These are phyloP conservation scores for Latheticus oryzae DNA, from an alignment of 2,888 invertebrate genomes.

Conservation along the genomic window DNA sequence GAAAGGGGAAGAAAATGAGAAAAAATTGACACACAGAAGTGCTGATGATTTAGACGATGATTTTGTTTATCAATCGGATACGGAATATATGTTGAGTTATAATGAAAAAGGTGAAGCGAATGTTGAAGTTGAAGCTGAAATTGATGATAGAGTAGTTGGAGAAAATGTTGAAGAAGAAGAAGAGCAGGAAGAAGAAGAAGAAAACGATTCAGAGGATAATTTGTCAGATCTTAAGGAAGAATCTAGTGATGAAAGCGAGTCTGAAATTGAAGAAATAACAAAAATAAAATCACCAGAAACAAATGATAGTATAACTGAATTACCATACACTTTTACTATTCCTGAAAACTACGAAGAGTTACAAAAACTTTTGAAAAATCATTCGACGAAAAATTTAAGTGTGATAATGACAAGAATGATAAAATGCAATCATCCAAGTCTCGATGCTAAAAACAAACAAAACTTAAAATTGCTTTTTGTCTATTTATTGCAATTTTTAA, in stretches of 20 bases:
- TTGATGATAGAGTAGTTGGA: conserved; percentile 55
- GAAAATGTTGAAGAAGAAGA: conserved; percentile 47
- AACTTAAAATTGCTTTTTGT: conserved; percentile 80
- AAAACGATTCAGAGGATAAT: conserved; percentile 57
- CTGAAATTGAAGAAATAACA: conserved; percentile 25
- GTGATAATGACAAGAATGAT: conserved; percentile 84
- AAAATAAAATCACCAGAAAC: too few relatives aligned
- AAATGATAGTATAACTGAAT: conserved; percentile 68
- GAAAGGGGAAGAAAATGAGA: conserved; percentile 69
- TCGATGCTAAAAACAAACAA: conserved; percentile 82
- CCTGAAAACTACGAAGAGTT: conserved; percentile 75
- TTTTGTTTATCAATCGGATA: conserved; percentile 73
- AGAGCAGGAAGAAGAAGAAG: conserved; percentile 51
- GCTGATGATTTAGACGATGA: conserved; percentile 92
- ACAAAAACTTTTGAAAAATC: conserved; percentile 71
- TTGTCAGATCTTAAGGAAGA: conserved; percentile 68
- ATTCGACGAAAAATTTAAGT: conserved; percentile 74
- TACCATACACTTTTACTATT: conserved; percentile 71
- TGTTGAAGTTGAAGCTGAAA: conserved; percentile 60
- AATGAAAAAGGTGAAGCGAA: conserved; percentile 59
- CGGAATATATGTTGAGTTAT: conserved; percentile 59
- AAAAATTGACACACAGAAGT: conserved; percentile 72
- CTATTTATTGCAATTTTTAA: conserved; percentile 81
- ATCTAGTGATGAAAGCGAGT: conserved; percentile 60
- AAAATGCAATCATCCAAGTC: conserved; percentile 87